A percentile compares a stretch with the other conserved stretches of the same genome.
These are phyloP conservation scores for Drosophila prolongata DNA, from an alignment of 2,888 invertebrate species.

Conservation along the genomic window DNA sequence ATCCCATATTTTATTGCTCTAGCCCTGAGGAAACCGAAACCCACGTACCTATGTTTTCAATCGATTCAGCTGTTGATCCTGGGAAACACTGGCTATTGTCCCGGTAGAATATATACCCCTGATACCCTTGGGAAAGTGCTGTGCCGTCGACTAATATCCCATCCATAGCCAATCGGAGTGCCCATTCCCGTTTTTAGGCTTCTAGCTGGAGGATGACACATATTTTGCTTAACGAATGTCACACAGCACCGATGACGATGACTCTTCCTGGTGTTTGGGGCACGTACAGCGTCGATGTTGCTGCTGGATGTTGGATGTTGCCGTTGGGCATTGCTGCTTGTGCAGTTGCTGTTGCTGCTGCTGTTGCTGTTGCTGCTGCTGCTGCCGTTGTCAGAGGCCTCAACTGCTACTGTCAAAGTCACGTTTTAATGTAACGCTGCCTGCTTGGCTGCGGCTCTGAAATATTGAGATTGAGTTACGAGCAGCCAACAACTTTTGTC, in stretches of 20 bases:
- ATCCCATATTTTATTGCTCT: constrained; percentile 9
- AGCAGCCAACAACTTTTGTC: constrained; percentile 78
- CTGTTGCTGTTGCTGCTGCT: constrained; percentile 41
- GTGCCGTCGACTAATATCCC: constrained; percentile 20
- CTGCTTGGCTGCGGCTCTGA: constrained; percentile 50
- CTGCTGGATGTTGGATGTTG: constrained; percentile 30
- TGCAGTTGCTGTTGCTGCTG: constrained; percentile 28
- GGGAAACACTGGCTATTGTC: constrained; percentile 11
- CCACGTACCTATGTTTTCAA: constrained; percentile 6
- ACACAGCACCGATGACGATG: constrained; percentile 47
- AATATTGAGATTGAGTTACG: constrained; percentile 78
- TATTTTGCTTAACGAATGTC: constrained; percentile 77
- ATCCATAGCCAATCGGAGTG: constrained; percentile 14
- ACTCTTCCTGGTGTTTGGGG: constrained; percentile 57
- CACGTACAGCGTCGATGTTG: constrained; percentile 63
- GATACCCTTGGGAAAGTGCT: constrained; percentile 31
- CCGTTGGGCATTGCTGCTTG: constrained; percentile 41
- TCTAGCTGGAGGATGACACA: constrained; percentile 58
- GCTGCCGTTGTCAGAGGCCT: constrained; percentile 61
- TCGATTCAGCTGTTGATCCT: constrained; percentile 13
- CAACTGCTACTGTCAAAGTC: constrained; percentile 78
- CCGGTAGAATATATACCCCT: constrained; percentile 6
- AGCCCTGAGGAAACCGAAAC: constrained; percentile 1
- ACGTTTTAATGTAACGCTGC: constrained; percentile 75
- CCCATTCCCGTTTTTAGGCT: constrained; percentile 23